Conservation (phyloP, 2,888 invertebrate species). For the Mycalesis mineus region DNA sequence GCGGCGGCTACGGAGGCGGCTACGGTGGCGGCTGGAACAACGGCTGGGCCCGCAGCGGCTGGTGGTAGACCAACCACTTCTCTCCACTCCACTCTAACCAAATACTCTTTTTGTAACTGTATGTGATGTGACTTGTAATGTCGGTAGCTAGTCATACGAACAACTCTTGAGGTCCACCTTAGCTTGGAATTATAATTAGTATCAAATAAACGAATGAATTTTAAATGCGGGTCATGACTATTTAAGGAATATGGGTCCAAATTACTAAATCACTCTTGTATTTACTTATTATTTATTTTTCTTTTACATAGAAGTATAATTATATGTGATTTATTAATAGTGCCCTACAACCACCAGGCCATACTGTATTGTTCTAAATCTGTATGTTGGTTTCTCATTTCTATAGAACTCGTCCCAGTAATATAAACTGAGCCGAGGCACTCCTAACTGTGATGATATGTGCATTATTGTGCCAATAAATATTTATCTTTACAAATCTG, state of each 20-base stretch:
- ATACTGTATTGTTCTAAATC: too few species aligned
- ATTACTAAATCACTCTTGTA: too few species aligned
- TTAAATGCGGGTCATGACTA: too few species aligned
- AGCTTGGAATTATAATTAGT: background rate
- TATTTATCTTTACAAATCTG: background rate
- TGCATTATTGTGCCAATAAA: slow-evolving; percentile 7
- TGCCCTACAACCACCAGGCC: too few species aligned
- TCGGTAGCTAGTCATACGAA: background rate
- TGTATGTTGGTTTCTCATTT: too few species aligned
- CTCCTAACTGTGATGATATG: slow-evolving; percentile 12
- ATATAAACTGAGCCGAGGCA: too few species aligned
- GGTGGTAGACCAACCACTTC: slow-evolving; percentile 15
- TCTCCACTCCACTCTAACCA: background rate
- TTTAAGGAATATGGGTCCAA: too few species aligned
- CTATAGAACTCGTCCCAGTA: too few species aligned
- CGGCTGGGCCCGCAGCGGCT: slow-evolving; percentile 11
- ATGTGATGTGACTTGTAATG: background rate
- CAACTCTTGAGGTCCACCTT: background rate
- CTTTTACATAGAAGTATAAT: too few species aligned
- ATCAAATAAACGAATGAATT: too few species aligned
- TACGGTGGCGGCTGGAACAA: slow-evolving; percentile 11
- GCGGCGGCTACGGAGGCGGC: slow-evolving; percentile 22
- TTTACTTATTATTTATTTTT: too few species aligned
- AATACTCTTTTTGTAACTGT: background rate
- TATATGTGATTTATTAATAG: too few species aligned